phyloP scores from a whole-genome alignment of 2,888 invertebrate genomes.

The Phaedon cochleariae region DNA sequence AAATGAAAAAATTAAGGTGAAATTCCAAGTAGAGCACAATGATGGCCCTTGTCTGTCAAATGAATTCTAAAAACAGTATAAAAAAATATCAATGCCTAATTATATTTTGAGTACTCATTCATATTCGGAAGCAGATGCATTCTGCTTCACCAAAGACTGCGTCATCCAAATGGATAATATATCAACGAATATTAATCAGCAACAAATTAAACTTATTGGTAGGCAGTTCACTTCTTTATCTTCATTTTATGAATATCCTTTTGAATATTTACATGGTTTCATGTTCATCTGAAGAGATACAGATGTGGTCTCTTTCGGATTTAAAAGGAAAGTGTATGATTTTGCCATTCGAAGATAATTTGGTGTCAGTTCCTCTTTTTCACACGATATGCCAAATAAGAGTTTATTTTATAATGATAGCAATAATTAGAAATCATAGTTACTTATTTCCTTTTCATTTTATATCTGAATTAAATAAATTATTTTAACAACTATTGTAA shows the following conservation, averaged over 20 bases:
- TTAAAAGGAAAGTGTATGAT: neutral
- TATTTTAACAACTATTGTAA: neutral
- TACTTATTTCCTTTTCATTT: no score
- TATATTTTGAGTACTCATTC: slow-evolving; percentile 5
- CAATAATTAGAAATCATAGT: neutral
- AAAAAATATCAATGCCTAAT: neutral
- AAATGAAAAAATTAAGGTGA: neutral
- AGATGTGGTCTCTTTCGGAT: neutral
- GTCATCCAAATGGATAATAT: slow-evolving; percentile 1
- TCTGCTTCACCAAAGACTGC: slow-evolving; percentile 4
- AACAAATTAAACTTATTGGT: neutral
- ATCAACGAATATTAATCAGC: neutral
- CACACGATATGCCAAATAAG: neutral
- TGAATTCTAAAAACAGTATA: slow-evolving; percentile 9
- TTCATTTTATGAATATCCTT: slow-evolving; percentile 6
- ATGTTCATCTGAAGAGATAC: neutral
- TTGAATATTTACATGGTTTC: neutral
- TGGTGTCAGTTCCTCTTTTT: slow-evolving; percentile 4
- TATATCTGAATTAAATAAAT: neutral
- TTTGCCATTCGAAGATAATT: neutral
- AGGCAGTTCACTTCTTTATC: neutral
- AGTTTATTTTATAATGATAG: neutral
- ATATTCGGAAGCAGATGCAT: slow-evolving; percentile 2
- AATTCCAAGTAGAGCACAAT: slow-evolving; percentile 2
- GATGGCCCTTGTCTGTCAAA: neutral